These are phyloP conservation scores for Saturnia japonica DNA, from an alignment of 2,888 invertebrate species.

Conservation along the genomic window DNA sequence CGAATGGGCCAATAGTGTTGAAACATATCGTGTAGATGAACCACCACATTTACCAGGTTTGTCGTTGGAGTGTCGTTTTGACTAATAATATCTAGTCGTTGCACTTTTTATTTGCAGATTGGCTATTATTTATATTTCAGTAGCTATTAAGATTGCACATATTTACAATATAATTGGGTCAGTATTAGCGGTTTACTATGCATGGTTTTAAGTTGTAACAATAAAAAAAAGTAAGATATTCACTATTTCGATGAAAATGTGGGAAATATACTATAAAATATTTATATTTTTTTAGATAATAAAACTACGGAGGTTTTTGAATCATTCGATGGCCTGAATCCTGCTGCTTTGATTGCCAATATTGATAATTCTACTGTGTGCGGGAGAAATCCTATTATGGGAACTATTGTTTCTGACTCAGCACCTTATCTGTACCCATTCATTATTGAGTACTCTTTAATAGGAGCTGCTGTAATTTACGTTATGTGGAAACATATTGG, in stretches of 20 bases:
- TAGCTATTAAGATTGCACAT: slow-evolving; percentile 24
- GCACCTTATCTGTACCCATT: slow-evolving; percentile 98
- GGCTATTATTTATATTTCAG: slow-evolving; percentile 25
- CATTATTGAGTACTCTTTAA: slow-evolving; percentile 96
- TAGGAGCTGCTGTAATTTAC: slow-evolving; percentile 96
- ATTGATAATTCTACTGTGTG: slow-evolving; percentile 84
- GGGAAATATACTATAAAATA: slow-evolving; percentile 24
- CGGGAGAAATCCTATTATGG: slow-evolving; percentile 94
- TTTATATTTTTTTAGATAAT: slow-evolving; percentile 47
- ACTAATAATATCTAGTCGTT: slow-evolving; percentile 64
- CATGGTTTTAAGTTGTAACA: slow-evolving; percentile 29
- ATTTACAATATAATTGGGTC: slow-evolving; percentile 26
- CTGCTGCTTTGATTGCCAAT: slow-evolving; percentile 82
- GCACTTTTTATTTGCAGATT: slow-evolving; percentile 52
- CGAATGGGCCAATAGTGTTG: slow-evolving; percentile 76
- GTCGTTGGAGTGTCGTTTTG: slow-evolving; percentile 76
- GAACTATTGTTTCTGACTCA: slow-evolving; percentile 94
- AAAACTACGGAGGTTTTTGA: slow-evolving; percentile 77
- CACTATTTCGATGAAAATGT: neutral
- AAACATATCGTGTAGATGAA: slow-evolving; percentile 79
- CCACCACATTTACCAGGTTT: slow-evolving; percentile 79
- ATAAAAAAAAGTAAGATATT: neutral
- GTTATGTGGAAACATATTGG: slow-evolving; percentile 98
- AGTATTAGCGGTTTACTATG: slow-evolving; percentile 37
- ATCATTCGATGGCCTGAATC: slow-evolving; percentile 82